These are phyloP conservation scores for Oryctolagus cuniculus DNA, from an alignment of 2,113 vertebrate genomes.

Conservation along the genomic window mOryCun1.1 NC_091435.1:138488001-138488500, in stretches of 20 bases:
- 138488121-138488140: not conserved
- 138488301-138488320: slow-evolving; percentile 23
- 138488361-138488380: slow-evolving; percentile 30
- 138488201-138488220: slow-evolving; percentile 36
- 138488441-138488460: not conserved
- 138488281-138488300: not conserved
- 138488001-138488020: not conserved
- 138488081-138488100: too few relatives aligned
- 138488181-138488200: slow-evolving; percentile 11
- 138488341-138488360: not conserved
- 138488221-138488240: not conserved
- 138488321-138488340: not conserved
- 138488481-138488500: not conserved
- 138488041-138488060: too few relatives aligned
- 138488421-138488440: not conserved
- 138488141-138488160: not conserved
- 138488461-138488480: not conserved
- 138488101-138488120: too few relatives aligned
- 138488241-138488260: not conserved
- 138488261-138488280: slow-evolving; percentile 27
- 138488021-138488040: too few relatives aligned
- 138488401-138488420: not conserved
- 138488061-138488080: too few relatives aligned
- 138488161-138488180: not conserved
- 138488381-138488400: slow-evolving; percentile 40